These are phyloP conservation scores for Drosophila meridiana DNA, from an alignment of 2,888 invertebrate species.

Conservation along the genomic window DNA sequence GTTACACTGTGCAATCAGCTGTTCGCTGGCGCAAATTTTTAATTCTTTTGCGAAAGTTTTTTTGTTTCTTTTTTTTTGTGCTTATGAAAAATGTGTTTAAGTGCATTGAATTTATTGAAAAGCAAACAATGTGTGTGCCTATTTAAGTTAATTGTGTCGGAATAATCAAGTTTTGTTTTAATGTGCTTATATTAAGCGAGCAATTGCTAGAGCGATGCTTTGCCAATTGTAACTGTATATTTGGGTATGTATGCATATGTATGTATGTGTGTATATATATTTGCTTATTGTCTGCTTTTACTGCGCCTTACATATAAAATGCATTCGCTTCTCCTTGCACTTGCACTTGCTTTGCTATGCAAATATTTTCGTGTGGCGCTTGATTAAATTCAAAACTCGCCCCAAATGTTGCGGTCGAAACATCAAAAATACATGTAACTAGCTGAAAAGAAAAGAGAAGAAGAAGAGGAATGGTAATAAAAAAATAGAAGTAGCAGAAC, in stretches of 20 bases:
- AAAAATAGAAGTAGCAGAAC: conserved; percentile 2
- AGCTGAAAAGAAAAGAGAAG: background rate
- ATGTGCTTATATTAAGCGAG: background rate
- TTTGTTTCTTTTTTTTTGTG: background rate
- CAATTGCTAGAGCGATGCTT: background rate
- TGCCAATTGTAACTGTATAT: background rate
- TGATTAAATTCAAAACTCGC: conserved; percentile 61
- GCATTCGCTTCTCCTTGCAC: conserved; percentile 28
- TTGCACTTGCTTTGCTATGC: conserved; percentile 17
- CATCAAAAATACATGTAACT: conserved; percentile 66
- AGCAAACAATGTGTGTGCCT: background rate
- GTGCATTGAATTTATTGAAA: background rate
- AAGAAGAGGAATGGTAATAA: background rate
- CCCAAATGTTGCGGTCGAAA: conserved; percentile 28
- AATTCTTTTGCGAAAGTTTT: background rate
- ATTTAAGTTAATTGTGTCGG: no score
- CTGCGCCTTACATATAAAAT: conserved; percentile 12
- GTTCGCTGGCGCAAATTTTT: conserved; percentile 30
- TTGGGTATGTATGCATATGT: background rate
- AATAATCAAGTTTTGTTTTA: background rate
- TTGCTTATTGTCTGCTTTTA: background rate
- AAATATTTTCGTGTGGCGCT: conserved; percentile 18
- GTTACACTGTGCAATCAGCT: conserved; percentile 34
- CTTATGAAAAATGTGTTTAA: background rate
- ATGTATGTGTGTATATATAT: no score